Conservation (phyloP, 2,888 invertebrate species). For the Himalopsyche tibetana region DNA sequence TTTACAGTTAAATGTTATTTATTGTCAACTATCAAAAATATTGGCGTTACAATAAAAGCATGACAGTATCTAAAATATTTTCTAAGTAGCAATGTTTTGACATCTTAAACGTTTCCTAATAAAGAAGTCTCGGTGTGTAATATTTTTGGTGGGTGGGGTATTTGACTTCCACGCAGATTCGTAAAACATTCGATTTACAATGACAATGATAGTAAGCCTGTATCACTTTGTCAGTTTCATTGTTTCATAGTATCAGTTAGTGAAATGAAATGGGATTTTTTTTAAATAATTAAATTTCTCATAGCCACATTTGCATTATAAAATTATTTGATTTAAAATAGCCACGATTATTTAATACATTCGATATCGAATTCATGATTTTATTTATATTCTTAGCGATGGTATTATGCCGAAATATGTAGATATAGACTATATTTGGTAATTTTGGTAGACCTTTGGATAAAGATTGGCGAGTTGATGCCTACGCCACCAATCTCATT, state of each 20-base stretch:
- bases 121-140: neutral
- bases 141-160: neutral
- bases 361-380: neutral
- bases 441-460: neutral
- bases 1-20: neutral
- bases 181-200: slow-evolving; percentile 2
- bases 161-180: slow-evolving; percentile 22
- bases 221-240: neutral
- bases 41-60: neutral
- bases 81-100: slow-evolving; percentile 11
- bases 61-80: slow-evolving; percentile 13
- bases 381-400: neutral
- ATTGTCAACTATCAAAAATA: neutral
- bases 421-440: neutral
- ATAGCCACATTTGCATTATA: too few species aligned
- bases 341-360: neutral
- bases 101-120: slow-evolving; percentile 9
- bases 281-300: too few species aligned
- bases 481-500: too few species aligned
- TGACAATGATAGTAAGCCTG: neutral
- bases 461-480: neutral
- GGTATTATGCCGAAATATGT: neutral
- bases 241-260: neutral
- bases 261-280: neutral
- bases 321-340: too few species aligned